Evolutionary conservation across 1,140 invertebrate genomes (phyloP).

Genomic region (Tetraneura akinire): DNA sequence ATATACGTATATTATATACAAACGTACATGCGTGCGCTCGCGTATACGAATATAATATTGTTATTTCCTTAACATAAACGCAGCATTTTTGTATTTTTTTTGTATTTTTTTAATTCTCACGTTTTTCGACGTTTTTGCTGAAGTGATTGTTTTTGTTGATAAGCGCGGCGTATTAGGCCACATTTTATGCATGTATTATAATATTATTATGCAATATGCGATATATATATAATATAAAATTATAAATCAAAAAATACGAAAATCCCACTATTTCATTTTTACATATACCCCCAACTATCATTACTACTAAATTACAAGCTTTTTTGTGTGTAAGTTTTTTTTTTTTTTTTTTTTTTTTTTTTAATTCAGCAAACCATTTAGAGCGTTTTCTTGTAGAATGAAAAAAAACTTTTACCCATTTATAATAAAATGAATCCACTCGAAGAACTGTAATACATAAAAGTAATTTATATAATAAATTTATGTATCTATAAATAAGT

Average conservation of each 20-base stretch:
- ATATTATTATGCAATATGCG: too few relatives aligned
- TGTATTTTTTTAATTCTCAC: conserved; percentile 31
- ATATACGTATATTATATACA: too few relatives aligned
- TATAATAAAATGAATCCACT: too few relatives aligned
- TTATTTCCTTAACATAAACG: conserved; percentile 30
- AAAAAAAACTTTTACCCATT: background rate
- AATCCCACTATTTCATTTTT: too few relatives aligned
- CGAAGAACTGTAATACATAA: too few relatives aligned
- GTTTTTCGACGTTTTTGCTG: conserved; percentile 28
- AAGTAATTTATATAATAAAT: too few relatives aligned
- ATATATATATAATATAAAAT: background rate
- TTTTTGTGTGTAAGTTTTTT: background rate
- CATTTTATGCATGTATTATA: background rate
- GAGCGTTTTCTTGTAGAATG: too few relatives aligned
- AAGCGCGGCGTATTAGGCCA: conserved; percentile 16
- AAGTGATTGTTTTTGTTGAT: conserved; percentile 29
- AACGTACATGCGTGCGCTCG: too few relatives aligned
- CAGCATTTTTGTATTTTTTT: conserved; percentile 15
- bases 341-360: too few relatives aligned
- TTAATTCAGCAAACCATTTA: background rate
- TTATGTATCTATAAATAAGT: too few relatives aligned
- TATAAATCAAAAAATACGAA: too few relatives aligned
- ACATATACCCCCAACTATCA: too few relatives aligned
- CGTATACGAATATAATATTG: background rate
- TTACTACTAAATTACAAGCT: conserved; percentile 3